Evolutionary conservation across 2,888 invertebrate species (phyloP).

Genomic region (Acanthosoma haemorrhoidale): DNA sequence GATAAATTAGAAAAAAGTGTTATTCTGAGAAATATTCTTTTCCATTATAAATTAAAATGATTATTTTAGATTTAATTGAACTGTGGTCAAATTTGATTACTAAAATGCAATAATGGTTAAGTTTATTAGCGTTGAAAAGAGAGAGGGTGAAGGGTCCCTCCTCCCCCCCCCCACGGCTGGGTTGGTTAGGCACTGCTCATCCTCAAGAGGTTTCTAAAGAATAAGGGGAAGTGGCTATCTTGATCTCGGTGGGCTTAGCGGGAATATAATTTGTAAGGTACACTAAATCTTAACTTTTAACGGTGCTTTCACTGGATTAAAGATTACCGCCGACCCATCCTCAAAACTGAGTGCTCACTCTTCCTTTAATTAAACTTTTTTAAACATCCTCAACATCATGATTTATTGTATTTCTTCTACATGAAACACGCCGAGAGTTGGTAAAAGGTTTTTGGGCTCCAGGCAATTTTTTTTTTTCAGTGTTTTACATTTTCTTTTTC

Average conservation of each 20-base stretch:
- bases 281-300: slow-evolving; percentile 12
- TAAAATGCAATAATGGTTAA: not conserved
- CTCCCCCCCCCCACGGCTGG: too few species aligned
- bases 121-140: not conserved
- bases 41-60: too few species aligned
- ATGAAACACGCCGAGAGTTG: not conserved
- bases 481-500: too few species aligned
- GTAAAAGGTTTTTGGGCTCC: not conserved
- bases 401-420: slow-evolving; percentile 4
- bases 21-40: too few species aligned
- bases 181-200: not conserved
- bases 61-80: not conserved
- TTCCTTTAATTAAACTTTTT: slow-evolving; percentile 7
- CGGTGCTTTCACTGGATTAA: not conserved
- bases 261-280: not conserved
- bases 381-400: not conserved
- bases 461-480: too few species aligned
- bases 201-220: not conserved
- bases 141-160: not conserved
- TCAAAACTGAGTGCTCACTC: not conserved
- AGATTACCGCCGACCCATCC: not conserved
- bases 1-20: too few species aligned
- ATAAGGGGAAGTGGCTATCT: not conserved
- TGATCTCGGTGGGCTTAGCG: not conserved
- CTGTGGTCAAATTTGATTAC: not conserved